These are phyloP conservation scores for Gymnothorax javanicus DNA, from an alignment of 2,797 vertebrate genomes.

Conservation along the genomic window DNA sequence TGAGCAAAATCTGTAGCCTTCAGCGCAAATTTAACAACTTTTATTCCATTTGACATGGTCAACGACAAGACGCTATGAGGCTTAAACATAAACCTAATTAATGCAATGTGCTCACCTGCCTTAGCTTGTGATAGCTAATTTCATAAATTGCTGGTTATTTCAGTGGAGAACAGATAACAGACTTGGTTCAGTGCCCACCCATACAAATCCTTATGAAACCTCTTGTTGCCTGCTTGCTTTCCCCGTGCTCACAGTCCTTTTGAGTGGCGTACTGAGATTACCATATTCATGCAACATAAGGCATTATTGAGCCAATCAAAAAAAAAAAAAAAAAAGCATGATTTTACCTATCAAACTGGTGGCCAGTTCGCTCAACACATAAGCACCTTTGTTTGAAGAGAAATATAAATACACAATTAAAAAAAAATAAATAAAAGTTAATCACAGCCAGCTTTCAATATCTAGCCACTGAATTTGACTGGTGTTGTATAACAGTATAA, in stretches of 20 bases:
- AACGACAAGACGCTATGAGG: no score
- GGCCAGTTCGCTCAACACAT: background rate
- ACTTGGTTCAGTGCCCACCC: no score
- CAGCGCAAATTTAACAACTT: no score
- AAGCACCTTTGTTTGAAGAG: background rate
- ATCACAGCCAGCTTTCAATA: background rate
- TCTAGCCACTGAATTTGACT: background rate
- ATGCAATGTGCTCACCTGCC: no score
- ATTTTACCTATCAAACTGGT: background rate
- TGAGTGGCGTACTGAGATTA: background rate
- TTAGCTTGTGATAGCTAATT: no score
- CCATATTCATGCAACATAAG: background rate
- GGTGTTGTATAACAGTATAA: background rate
- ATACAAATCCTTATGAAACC: no score
- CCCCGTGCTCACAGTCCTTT: background rate
- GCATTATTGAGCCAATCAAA: background rate
- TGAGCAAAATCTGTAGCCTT: background rate
- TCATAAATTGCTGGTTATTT: no score
- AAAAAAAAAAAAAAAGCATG: background rate
- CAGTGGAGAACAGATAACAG: no score
- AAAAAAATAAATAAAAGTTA: background rate
- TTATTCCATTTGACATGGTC: no score
- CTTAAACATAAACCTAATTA: no score
- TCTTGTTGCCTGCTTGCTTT: no score
- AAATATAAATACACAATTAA: background rate